Evolutionary conservation across 2,113 vertebrate species (phyloP), one percentile per base, ranked within the genome.

Genomic region (Scomber colias): DNA sequence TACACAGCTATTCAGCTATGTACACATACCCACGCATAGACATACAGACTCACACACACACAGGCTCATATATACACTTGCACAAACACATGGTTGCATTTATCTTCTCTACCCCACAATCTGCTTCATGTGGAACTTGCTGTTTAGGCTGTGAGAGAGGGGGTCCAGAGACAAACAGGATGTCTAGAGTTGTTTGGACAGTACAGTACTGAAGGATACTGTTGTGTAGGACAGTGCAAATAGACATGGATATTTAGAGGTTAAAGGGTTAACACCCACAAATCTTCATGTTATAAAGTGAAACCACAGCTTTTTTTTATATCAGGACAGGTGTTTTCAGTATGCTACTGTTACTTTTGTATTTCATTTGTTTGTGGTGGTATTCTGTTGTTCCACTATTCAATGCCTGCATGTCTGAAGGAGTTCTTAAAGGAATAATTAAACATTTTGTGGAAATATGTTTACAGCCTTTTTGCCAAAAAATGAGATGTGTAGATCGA

Each of bases 61-160:
- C 59, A 63, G 48, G 54, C 84, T 70, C 78, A 75, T 64, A 71
- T 79, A 81, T 87, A 89, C 86, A 92, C 89, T 88, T 85, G 81
- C 85, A 82, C 50, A 82, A 85, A 93, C 92, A 94, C 90, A 94
- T 94, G 93, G 91, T 92, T 92, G 87, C 89, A 89, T 86, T 94
- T 92, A 94, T 90, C 83, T 75, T 87, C 87, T 86, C 87, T 79
- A 87, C 82, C 90, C 90, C 83, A 62, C 91, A 94, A 92, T 92
- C 87, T 85, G 77, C 90, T 89, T 94, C 92, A 92, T 91, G 89
- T 94, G 90, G 89, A 94, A 91, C 77, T 79, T 89, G 85, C 92
- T 94, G 92, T 93, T 93, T 93, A 91, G 93, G 72, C 89, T 83
- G 74, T 71, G 77, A 55, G 83, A 48, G 73, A 59, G 79, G 83